These are phyloP conservation scores for Oryzias dopingdopingensis DNA, from an alignment of 2,797 vertebrate species.

Conservation along the genomic window DNA sequence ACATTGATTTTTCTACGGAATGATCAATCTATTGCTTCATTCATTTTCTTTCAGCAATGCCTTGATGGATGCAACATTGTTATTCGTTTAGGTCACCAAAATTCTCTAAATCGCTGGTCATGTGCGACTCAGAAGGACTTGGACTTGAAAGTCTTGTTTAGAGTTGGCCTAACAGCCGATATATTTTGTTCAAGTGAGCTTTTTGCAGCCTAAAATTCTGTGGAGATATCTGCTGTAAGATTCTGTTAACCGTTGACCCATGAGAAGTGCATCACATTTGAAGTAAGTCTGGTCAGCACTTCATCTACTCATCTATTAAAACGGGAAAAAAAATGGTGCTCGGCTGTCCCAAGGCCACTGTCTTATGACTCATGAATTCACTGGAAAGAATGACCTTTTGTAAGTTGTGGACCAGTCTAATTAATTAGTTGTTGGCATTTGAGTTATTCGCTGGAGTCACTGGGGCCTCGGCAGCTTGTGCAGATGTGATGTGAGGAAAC, in stretches of 20 bases:
- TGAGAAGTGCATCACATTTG: not conserved
- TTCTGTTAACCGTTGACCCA: not conserved
- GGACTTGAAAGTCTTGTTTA: too few relatives aligned
- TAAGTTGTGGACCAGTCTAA: constrained; percentile 36
- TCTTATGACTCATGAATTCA: constrained; percentile 25
- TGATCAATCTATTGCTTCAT: too few relatives aligned
- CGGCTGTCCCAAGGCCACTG: constrained; percentile 11
- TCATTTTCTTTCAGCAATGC: too few relatives aligned
- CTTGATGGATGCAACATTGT: too few relatives aligned
- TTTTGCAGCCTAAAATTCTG: not conserved
- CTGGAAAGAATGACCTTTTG: constrained; percentile 59
- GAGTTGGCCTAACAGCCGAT: too few relatives aligned
- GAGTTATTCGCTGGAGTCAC: constrained; percentile 42
- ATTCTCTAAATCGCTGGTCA: too few relatives aligned
- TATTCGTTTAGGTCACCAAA: too few relatives aligned
- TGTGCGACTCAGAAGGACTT: too few relatives aligned
- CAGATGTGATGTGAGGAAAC: constrained; percentile 47
- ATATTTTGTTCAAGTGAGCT: too few relatives aligned
- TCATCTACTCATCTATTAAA: constrained; percentile 14
- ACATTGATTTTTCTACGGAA: too few relatives aligned
- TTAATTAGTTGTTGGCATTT: constrained; percentile 72
- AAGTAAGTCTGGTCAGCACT: not conserved
- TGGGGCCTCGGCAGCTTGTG: constrained; percentile 31
- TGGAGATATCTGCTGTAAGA: not conserved
- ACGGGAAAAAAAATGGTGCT: not conserved